Base-by-base conservation (phyloP, 2,888 invertebrate species). In the Ornithoptera priamus region DNA sequence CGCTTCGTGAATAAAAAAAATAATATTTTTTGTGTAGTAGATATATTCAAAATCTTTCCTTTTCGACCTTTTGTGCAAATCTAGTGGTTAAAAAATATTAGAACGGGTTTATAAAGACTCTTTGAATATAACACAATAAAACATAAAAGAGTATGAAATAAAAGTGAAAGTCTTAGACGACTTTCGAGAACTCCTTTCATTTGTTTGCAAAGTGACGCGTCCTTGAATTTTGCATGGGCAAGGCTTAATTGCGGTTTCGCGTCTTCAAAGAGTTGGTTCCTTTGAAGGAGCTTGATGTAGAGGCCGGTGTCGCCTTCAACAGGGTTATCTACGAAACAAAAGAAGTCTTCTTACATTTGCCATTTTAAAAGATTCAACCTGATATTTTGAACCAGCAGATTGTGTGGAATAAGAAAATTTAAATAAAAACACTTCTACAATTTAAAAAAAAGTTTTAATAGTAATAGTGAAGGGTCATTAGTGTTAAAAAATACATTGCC, bases 201-300 rank as follows among this genome's bases (percentile, higher is more conserved):
- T 86, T 82, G 75, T 76, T 80, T 79, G 81, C 80, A 83, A 85
- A 86, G 84, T 83, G 86, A 86, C 80, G 83, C 83, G 88, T 86
- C 90, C 91, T 90, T 89, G 87, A 87, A 87, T 86, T 87, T 86
- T 85, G 83, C 81, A 82, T 81, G 86, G 69, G 90, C 83, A 86
- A 90, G 87, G 87, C 86, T 90, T 89, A 89, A 90, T 91, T 91
- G 90, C 88, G 89, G 88, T 88, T 88, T 87, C 82, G 80, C 85
- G 83, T 85, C 89, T 90, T 88, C 90, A 90, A 91, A 91, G 90
- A 91, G 90, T 90, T 90, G 85, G 81, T 74, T 81, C 84, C 86
- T 89, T 90, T 87, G 88, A 88, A 78, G 79, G 76, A 76, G 80
- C 62, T 53, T 46, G 57, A 42, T 50, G 50, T 57, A 58, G 30